A percentile compares a stretch with the other conserved stretches of the same genome.
phyloP scores from a whole-genome alignment of 2,113 vertebrate genomes.

The Heterochromis multidens region DNA sequence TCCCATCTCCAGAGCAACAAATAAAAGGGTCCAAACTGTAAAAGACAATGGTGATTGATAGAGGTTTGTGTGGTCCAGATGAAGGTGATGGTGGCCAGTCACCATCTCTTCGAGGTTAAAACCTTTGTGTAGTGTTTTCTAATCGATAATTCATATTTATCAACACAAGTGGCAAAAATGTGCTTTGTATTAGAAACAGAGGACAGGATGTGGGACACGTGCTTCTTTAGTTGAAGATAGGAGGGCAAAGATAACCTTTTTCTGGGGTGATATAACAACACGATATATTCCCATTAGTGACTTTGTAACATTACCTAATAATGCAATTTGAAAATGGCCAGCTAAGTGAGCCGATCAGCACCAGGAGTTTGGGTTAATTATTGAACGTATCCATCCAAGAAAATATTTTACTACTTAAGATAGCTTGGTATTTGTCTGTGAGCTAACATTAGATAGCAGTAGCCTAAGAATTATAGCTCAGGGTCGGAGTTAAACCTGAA shows the following conservation, averaged over 20 bases:
- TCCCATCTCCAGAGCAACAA: neutral
- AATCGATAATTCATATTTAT: neutral
- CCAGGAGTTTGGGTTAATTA: neutral
- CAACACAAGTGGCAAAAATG: neutral
- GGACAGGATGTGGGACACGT: neutral
- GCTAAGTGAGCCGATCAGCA: neutral
- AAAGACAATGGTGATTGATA: neutral
- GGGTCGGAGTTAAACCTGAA: neutral
- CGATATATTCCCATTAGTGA: neutral
- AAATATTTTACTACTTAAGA: neutral
- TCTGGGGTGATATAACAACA: neutral
- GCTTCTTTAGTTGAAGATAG: neutral
- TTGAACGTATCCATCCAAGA: neutral
- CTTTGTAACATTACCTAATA: neutral
- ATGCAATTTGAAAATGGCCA: neutral
- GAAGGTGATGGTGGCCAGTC: neutral
- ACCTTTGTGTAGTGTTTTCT: neutral
- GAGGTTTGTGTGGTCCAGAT: neutral
- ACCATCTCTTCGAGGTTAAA: neutral
- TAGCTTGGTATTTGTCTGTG: neutral
- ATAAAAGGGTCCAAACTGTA: neutral
- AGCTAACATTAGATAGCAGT: neutral
- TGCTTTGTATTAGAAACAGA: neutral
- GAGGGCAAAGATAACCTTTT: neutral
- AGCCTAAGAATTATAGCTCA: neutral